Evolutionary conservation across 2,113 vertebrate genomes (phyloP).

Genomic region (Myotis brandtii): DNA sequence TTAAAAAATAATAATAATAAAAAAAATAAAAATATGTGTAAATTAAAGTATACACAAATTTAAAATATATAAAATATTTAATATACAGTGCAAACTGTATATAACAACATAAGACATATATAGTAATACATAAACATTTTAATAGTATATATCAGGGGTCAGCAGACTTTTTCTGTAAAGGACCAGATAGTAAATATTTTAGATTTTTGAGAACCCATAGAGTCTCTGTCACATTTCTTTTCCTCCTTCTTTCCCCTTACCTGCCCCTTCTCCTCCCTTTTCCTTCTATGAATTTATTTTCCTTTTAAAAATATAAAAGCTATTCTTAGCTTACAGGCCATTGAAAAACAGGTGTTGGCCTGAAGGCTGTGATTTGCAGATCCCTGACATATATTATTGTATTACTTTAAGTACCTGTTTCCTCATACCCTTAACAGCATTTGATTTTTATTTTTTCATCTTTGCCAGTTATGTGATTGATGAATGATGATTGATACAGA

Average conservation of each 20-base stretch:
- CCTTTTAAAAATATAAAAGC: conserved; percentile 29
- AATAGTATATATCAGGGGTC: background rate
- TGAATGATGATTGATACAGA: background rate
- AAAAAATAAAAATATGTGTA: background rate
- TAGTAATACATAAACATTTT: background rate
- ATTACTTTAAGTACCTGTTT: background rate
- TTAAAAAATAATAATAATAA: no score
- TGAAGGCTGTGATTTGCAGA: background rate
- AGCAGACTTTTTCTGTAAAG: conserved; percentile 15
- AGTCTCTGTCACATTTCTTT: background rate
- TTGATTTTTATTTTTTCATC: conserved; percentile 11
- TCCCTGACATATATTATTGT: background rate
- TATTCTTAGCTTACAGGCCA: background rate
- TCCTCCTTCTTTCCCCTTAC: background rate
- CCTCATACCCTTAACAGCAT: background rate
- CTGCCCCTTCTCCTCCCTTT: background rate
- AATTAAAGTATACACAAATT: background rate
- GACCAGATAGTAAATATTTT: background rate
- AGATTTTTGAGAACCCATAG: background rate
- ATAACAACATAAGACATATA: background rate
- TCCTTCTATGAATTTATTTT: background rate
- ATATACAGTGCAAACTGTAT: background rate
- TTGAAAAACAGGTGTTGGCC: background rate
- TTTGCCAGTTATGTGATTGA: background rate
- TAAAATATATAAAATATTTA: background rate